Base-by-base conservation (phyloP, 2,888 invertebrate species). In the Drosophila nr. perissopoda region DNA sequence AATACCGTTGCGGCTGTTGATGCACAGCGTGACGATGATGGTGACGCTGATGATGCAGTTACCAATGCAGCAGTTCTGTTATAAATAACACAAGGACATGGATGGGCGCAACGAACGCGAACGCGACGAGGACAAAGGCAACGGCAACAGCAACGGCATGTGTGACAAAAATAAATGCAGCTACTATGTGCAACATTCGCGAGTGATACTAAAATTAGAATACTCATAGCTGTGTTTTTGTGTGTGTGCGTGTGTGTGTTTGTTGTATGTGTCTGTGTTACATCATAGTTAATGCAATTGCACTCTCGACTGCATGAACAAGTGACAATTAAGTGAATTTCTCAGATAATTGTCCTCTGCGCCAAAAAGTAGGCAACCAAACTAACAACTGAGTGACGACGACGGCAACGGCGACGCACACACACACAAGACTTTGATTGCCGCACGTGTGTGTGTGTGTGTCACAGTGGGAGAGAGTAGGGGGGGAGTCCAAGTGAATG, bases 81-180 rank as follows among this genome's bases (percentile, higher is more conserved):
- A 90, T 78, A 90, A 90, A 90, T 90, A 87, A 90, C 83, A 74
- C 87, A 87, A 87, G 87, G 90, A 90, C 90, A 82, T 86, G 86
- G 78, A 69, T 65, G 80, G 88, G 83, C 88, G 75, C 85, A 81
- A 78, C 69, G 83, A 78, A 82, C 82, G 82, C 76, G 52, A 53
- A 54, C n/a, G 52, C 67, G 73, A 67, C 83, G 73, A 80, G 56
- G 83, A 72, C 86, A 74, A 67, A 65, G 60, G 62, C 73, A 65
- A 57, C 57, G 60, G 38, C 42, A 29, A n/a, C 40, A 52, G 33
- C 57, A 54, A 42, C 48, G 31, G 69, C 63, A 64, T 68, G 81
- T 73, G 78, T 59, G 69, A 72, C 59, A 63, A 52, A 80, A 78
- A 78, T 80, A 78, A 70, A 67, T 63, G 79, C 74, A 65, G 51